Percentiles rank a stretch among this genome's conserved stretches.
Evolutionary conservation across 1,140 invertebrate genomes (phyloP).

Genomic region (Drosophila asahinai): DNA sequence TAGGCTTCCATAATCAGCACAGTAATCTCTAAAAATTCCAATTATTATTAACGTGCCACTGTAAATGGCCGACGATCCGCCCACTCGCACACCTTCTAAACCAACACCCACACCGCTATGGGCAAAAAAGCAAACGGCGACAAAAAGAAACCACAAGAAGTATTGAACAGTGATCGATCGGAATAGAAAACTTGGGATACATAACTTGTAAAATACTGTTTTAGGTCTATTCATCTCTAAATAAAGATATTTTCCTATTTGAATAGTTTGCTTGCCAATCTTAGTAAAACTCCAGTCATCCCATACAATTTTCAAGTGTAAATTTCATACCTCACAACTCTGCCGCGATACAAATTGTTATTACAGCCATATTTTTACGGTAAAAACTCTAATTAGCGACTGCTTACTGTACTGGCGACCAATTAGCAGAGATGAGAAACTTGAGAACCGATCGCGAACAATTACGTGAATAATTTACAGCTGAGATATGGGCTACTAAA

Average conservation of each 20-base stretch:
- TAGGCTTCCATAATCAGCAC: slow-evolving; percentile 30
- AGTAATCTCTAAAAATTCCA: slow-evolving; percentile 61
- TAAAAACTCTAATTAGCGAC: slow-evolving; percentile 5
- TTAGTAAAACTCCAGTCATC: neutral
- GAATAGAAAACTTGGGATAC: too few relatives aligned
- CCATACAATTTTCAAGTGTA: neutral
- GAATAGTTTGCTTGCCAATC: neutral
- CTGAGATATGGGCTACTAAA: slow-evolving; percentile 61
- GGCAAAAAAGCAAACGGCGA: slow-evolving; percentile 19
- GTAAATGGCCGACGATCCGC: slow-evolving; percentile 40
- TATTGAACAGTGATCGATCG: slow-evolving; percentile 22
- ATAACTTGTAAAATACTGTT: slow-evolving; percentile 1
- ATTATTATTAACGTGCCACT: slow-evolving; percentile 67
- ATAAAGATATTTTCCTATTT: neutral
- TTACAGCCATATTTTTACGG: slow-evolving; percentile 4
- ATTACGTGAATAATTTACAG: slow-evolving; percentile 79
- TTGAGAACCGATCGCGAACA: slow-evolving; percentile 69
- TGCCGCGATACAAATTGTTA: neutral
- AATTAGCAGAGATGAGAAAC: slow-evolving; percentile 68
- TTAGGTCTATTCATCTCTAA: too few relatives aligned
- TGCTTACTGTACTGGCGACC: slow-evolving; percentile 30
- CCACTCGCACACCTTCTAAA: slow-evolving; percentile 34
- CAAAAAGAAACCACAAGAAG: slow-evolving; percentile 31
- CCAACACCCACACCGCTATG: slow-evolving; percentile 17
- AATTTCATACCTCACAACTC: neutral